A percentile compares a stretch with the other conserved stretches of the same genome.
phyloP scores from a whole-genome alignment of 2,113 vertebrate species.

The Plecotus auritus region DNA sequence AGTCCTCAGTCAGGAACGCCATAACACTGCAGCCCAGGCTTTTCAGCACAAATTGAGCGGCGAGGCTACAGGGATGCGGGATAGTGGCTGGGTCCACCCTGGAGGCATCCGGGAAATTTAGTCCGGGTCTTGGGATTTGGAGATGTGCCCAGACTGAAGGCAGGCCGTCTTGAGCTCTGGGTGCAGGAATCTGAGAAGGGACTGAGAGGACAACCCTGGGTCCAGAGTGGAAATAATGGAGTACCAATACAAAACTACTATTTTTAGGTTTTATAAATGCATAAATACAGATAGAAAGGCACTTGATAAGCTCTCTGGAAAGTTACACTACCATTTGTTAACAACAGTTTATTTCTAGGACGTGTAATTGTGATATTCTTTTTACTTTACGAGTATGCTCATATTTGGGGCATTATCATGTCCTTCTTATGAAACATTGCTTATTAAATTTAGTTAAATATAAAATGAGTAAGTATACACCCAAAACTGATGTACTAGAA shows the following conservation, averaged over 20 bases:
- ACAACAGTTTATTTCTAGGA: background rate
- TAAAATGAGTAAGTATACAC: background rate
- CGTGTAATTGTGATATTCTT: background rate
- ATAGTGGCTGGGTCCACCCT: background rate
- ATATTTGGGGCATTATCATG: background rate
- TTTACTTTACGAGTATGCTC: background rate
- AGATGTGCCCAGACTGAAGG: background rate
- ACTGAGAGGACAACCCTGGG: background rate
- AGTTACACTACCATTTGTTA: background rate
- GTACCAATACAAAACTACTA: background rate
- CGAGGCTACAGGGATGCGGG: background rate
- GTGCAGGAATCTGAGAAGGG: background rate
- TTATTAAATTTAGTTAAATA: background rate
- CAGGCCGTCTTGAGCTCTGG: background rate
- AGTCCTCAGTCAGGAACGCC: rapidly evolving
- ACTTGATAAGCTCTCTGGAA: background rate
- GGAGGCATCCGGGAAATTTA: background rate
- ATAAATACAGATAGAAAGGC: background rate
- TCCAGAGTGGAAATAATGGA: background rate
- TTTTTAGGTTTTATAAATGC: background rate
- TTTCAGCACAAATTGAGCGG: background rate
- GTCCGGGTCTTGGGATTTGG: background rate
- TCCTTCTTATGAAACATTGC: background rate
- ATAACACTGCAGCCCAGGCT: background rate
- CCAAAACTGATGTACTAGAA: background rate